These are phyloP conservation scores for Mayetiola destructor DNA, from an alignment of 2,888 invertebrate species.

Conservation along the genomic window DNA sequence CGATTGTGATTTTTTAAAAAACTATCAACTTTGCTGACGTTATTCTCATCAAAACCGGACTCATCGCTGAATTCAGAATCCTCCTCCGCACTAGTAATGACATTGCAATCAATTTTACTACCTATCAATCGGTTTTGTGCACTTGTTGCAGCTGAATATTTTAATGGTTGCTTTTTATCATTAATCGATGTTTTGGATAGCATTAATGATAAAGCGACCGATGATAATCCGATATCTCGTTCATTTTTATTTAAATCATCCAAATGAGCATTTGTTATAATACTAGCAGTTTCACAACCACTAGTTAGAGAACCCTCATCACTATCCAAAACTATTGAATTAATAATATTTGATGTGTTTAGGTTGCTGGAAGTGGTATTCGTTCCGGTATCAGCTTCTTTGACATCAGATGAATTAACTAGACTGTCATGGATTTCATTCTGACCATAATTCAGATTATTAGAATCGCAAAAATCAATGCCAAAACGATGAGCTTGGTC, in stretches of 20 bases:
- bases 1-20: conserved; percentile 8
- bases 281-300: conserved; percentile 67
- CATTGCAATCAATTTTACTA: neutral
- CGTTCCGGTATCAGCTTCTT: neutral
- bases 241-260: conserved; percentile 35
- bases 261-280: conserved; percentile 43
- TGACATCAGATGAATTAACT: neutral
- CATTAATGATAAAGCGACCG: neutral
- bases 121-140: neutral
- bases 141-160: conserved; percentile 1
- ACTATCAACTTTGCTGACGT: conserved; percentile 23
- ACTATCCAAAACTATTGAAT: conserved; percentile 37
- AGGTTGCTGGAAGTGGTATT: neutral
- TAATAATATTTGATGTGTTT: neutral
- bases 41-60: conserved; percentile 69
- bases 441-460: conserved; percentile 31
- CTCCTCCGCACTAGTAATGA: conserved; percentile 40
- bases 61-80: conserved; percentile 81
- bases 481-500: neutral
- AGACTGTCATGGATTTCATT: conserved; percentile 16
- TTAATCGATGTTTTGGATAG: neutral
- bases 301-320: conserved; percentile 66
- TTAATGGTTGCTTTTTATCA: neutral
- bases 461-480: neutral
- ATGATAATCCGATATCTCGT: conserved; percentile 20